A percentile compares a stretch with the other conserved stretches of the same genome.
Evolutionary conservation across 2,888 invertebrate species (phyloP).

Genomic region (Piscicola geometra): DNA sequence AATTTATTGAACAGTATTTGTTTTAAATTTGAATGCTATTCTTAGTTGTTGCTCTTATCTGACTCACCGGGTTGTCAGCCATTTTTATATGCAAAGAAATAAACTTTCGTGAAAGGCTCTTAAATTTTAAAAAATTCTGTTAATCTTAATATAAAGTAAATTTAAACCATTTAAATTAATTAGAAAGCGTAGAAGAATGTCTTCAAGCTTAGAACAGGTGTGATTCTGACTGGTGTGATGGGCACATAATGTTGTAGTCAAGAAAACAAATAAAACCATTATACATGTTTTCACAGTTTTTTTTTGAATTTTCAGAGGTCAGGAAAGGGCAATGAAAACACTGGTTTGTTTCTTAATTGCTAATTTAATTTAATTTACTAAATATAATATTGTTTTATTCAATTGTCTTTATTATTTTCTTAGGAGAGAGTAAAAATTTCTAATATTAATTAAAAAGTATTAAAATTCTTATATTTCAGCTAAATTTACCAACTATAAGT

Average conservation of each 20-base stretch:
- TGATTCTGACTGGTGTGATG: not conserved
- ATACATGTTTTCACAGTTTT: not conserved
- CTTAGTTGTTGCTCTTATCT: slow-evolving; percentile 27
- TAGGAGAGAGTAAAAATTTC: too few species aligned
- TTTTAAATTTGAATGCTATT: not conserved
- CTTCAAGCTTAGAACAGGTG: slow-evolving; percentile 38
- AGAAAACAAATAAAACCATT: too few species aligned
- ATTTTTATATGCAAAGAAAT: slow-evolving; percentile 25
- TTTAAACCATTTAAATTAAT: not conserved
- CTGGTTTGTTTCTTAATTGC: not conserved
- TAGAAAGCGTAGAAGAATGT: slow-evolving; percentile 25
- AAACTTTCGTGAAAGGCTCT: not conserved
- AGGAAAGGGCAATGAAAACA: slow-evolving; percentile 5
- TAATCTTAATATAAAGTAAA: not conserved
- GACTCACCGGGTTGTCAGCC: slow-evolving; percentile 34
- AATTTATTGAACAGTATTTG: not conserved
- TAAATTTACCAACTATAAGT: not conserved
- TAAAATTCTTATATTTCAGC: not conserved
- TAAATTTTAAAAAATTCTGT: not conserved
- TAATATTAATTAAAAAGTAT: too few species aligned
- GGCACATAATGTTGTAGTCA: not conserved
- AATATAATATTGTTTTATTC: too few species aligned
- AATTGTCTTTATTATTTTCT: too few species aligned
- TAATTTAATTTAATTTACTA: not conserved
- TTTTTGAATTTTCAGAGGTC: not conserved